phyloP scores from a whole-genome alignment of 2,113 vertebrate species.

The Poecile atricapillus region DNA sequence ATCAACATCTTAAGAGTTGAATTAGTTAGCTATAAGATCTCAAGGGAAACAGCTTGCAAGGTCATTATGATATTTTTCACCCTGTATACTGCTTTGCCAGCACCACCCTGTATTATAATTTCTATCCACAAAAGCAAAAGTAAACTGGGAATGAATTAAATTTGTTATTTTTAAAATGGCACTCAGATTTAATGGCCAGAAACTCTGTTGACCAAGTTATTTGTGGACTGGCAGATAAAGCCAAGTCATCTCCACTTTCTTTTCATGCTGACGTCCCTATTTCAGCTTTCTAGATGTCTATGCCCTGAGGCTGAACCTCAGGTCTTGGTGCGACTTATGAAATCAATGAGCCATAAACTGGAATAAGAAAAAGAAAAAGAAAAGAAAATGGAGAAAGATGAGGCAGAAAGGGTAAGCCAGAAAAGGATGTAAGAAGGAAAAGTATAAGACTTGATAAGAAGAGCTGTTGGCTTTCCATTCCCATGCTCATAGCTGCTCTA shows the following conservation, averaged over 20 bases:
- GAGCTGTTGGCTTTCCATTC: neutral
- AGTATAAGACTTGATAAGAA: neutral
- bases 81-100: neutral
- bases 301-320: neutral
- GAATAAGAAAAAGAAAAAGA: neutral
- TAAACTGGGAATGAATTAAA: neutral
- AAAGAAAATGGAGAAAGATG: neutral
- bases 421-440: neutral
- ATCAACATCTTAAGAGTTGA: neutral
- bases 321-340: neutral
- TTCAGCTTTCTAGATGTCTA: neutral
- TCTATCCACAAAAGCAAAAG: neutral
- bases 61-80: neutral
- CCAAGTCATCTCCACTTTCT: neutral
- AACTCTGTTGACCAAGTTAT: neutral
- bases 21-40: neutral
- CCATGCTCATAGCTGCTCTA: neutral
- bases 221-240: neutral
- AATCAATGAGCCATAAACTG: slow-evolving; percentile 8
- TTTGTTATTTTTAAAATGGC: neutral
- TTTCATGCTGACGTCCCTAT: neutral
- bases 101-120: neutral
- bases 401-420: neutral
- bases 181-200: neutral
- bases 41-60: neutral